Evolutionary conservation across 2,113 vertebrate genomes (phyloP), one percentile per base, ranked within the genome.

Genomic region (Planiliza haematocheilus): DNA sequence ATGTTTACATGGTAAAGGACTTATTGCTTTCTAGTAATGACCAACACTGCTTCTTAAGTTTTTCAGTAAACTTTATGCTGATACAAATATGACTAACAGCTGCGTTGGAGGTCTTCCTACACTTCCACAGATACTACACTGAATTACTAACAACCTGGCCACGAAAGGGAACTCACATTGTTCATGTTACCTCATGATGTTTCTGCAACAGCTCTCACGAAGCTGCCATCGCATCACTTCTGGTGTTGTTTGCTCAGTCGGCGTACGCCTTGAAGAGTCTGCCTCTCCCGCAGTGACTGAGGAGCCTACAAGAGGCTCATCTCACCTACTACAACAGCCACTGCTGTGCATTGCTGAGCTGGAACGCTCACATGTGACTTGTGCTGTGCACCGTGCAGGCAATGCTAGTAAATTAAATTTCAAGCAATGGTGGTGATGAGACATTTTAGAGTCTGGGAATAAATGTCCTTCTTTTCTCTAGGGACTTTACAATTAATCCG

Each of bases 251-350:
- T 9, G 96, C 96, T 67, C 91, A 66, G 0, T 93, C 93, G 3
- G 93, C 95, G 2, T 95, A 95, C 38, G 90, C 89, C 0, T 85
- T 97, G 37, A 97, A 96, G 92, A 94, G 91, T 60, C 46, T 97
- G 61, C 95, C 95, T 53, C 84, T 94, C 0, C 91, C 95, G 79
- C 92, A 93, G 52, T 94, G 94, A 64, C 94, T 97, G 62, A 74
- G 79, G 73, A 96, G 59, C 56, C 92, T 97, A 52, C 85, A 93
- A 78, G 93, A 94, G 18, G 96, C 95, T 50, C 90, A 92, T 10
- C 79, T 97, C 61, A 97, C 96, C 0, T 97, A 96, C 0, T 97
- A 96, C 65, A 95, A 95, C 70, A 97, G 95, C 74, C 96, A 97
- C 88, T 97, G 96, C 88, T 97, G 96, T 56, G 93, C 94, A 30